Evolutionary conservation across 2,888 invertebrate genomes (phyloP).

Genomic region (Acleris laterana): DNA sequence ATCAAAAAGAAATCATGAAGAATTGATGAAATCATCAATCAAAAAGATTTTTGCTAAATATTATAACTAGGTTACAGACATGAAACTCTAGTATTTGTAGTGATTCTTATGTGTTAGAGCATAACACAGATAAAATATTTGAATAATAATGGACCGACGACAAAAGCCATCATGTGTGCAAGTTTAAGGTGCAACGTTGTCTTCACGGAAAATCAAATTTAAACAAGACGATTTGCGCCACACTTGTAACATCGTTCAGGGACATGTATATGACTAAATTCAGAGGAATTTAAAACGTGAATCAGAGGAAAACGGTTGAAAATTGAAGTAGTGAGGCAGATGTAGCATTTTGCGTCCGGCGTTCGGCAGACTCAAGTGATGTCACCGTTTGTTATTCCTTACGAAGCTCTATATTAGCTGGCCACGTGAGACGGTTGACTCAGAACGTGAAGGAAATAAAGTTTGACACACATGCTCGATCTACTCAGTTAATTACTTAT

Average conservation of each 20-base stretch:
- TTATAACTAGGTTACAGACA: no score
- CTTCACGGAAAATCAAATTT: conserved; percentile 49
- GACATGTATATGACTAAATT: conserved; percentile 45
- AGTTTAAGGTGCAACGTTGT: conserved; percentile 41
- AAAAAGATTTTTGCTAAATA: no score
- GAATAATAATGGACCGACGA: conserved; percentile 38
- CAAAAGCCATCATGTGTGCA: conserved; percentile 34
- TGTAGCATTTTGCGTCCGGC: conserved; percentile 55
- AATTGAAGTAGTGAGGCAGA: conserved; percentile 45
- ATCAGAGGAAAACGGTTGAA: conserved; percentile 48
- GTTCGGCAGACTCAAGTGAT: conserved; percentile 65
- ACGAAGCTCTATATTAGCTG: conserved; percentile 61
- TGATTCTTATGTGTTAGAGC: neutral
- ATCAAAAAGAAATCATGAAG: no score
- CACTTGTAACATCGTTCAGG: conserved; percentile 58
- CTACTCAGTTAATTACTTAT: no score
- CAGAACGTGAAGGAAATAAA: conserved; percentile 61
- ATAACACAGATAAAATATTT: neutral
- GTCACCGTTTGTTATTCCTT: conserved; percentile 78
- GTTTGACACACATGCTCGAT: conserved; percentile 39
- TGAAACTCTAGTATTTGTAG: no score
- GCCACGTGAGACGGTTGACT: conserved; percentile 65
- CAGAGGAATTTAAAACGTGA: conserved; percentile 56
- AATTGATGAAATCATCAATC: no score
- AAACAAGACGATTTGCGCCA: conserved; percentile 51